phyloP scores from a whole-genome alignment of 2,113 vertebrate genomes.

The Dicaeum eximium region DNA sequence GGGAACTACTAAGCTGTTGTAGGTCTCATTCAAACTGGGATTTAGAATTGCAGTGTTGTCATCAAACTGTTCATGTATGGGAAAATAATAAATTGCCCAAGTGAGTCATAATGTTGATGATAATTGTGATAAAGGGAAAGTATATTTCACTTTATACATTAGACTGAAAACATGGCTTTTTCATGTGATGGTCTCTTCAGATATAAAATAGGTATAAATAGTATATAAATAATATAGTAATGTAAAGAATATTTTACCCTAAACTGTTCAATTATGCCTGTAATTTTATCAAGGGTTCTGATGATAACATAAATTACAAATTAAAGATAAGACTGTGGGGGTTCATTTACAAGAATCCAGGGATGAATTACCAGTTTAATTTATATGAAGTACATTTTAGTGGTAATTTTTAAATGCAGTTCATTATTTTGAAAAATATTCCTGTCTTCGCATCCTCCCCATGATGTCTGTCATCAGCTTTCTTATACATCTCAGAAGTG shows the following conservation, averaged over 20 bases:
- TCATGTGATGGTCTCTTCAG: not conserved
- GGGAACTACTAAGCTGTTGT: not conserved
- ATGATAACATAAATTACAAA: slow-evolving; percentile 15
- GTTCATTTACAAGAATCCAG: slow-evolving; percentile 11
- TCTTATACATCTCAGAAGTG: not conserved
- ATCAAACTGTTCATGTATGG: not conserved
- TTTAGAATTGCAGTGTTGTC: not conserved
- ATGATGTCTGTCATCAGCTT: not conserved
- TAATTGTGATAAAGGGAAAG: not conserved
- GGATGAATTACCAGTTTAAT: not conserved
- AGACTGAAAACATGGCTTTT: not conserved
- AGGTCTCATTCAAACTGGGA: not conserved
- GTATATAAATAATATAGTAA: not conserved
- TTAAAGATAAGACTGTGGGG: not conserved
- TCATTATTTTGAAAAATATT: not conserved
- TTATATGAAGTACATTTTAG: not conserved
- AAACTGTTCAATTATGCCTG: not conserved
- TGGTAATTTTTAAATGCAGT: not conserved
- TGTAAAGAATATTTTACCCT: not conserved
- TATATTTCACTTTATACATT: not conserved
- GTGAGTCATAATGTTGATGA: not conserved
- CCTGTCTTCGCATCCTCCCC: accelerated
- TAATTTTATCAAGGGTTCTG: slow-evolving; percentile 1
- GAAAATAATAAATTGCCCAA: not conserved
- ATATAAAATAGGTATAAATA: not conserved